Percentiles rank a stretch among this genome's conserved stretches.
These are phyloP conservation scores for Temnothorax rugatulus DNA, from an alignment of 2,888 invertebrate species.

Conservation along the genomic window DNA sequence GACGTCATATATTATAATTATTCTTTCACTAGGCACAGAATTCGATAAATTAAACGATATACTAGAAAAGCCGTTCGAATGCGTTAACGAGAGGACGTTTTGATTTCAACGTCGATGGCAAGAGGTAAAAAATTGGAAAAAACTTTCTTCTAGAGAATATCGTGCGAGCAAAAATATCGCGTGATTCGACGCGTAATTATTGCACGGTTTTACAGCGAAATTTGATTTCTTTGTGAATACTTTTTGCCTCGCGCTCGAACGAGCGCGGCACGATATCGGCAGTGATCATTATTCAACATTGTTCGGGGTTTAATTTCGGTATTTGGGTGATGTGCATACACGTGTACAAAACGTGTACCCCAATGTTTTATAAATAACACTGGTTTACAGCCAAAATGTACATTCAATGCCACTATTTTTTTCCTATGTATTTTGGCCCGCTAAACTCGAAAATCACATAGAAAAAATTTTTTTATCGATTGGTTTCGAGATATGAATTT, in stretches of 20 bases:
- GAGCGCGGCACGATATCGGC: not conserved
- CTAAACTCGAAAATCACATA: no score
- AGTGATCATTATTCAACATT: slow-evolving; percentile 3
- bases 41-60: slow-evolving; percentile 33
- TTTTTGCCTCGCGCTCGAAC: slow-evolving; percentile 4
- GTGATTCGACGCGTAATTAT: slow-evolving; percentile 35
- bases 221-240: slow-evolving; percentile 33
- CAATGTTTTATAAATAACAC: not conserved
- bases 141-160: slow-evolving; percentile 1
- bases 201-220: slow-evolving; percentile 30
- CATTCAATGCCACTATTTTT: no score
- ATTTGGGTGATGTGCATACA: not conserved
- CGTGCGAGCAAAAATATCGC: slow-evolving; percentile 27
- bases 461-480: no score
- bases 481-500: no score
- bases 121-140: not conserved
- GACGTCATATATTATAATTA: slow-evolving; percentile 1
- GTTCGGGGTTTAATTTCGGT: not conserved
- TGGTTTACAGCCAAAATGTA: no score
- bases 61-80: not conserved
- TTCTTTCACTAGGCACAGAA: not conserved
- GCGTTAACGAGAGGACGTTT: slow-evolving; percentile 43
- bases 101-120: slow-evolving; percentile 22
- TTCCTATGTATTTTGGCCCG: no score
- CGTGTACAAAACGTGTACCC: not conserved